These are phyloP conservation scores for Drosophila neocordata DNA, from an alignment of 1,140 invertebrate species.

Conservation along the genomic window DNA sequence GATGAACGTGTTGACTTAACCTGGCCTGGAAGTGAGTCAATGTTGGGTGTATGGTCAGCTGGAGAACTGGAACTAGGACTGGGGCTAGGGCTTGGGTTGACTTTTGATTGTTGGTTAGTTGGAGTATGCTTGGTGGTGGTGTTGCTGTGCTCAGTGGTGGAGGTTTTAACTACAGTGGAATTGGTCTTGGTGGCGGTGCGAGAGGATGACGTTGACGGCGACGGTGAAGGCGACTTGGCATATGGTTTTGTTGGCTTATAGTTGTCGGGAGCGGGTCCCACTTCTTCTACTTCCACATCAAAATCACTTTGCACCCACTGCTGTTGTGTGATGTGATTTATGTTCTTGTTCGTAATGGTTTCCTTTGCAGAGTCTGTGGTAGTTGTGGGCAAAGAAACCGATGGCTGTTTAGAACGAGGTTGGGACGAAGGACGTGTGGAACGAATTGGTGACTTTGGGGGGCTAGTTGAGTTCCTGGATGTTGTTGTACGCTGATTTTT, in stretches of 20 bases:
- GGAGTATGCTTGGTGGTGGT: conserved; percentile 42
- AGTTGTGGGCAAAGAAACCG: background rate
- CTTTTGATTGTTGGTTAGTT: conserved; percentile 47
- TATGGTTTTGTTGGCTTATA: background rate
- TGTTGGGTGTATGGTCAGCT: conserved; percentile 59
- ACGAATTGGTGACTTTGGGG: conserved; percentile 6
- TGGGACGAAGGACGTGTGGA: background rate
- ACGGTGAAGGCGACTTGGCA: conserved; percentile 32
- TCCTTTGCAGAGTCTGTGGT: conserved; percentile 13
- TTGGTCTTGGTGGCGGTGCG: conserved; percentile 29
- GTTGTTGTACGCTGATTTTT: conserved; percentile 35
- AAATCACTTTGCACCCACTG: conserved; percentile 63
- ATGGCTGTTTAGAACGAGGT: conserved; percentile 3
- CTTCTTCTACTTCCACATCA: conserved; percentile 58
- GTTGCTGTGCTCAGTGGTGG: conserved; percentile 66
- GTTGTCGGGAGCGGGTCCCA: conserved; percentile 32
- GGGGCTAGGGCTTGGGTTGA: conserved; percentile 23
- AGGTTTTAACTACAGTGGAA: conserved; percentile 43
- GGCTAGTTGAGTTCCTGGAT: background rate
- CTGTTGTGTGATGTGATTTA: conserved; percentile 55
- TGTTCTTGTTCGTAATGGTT: conserved; percentile 25
- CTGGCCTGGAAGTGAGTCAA: conserved; percentile 73
- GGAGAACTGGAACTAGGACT: conserved; percentile 28
- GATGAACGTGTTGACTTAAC: conserved; percentile 15
- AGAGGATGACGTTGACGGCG: conserved; percentile 34